phyloP scores from a whole-genome alignment of 2,888 invertebrate species.

The Ochropacha duplaris region DNA sequence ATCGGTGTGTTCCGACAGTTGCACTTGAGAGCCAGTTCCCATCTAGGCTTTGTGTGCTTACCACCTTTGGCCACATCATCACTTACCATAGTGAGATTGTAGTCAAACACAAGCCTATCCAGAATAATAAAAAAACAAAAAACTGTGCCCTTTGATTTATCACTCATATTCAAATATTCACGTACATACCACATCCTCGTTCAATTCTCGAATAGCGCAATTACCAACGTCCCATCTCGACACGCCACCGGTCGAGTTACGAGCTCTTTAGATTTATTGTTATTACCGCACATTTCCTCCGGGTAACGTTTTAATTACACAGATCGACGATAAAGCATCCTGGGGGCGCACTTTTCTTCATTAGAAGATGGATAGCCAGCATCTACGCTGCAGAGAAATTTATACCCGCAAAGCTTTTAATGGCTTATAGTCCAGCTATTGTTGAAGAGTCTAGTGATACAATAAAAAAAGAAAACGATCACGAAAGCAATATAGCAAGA shows the following conservation, averaged over 20 bases:
- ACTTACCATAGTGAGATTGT: too few species aligned
- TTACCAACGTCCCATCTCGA: constrained; percentile 52
- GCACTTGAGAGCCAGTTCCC: too few species aligned
- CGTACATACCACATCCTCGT: constrained; percentile 25
- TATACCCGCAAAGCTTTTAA: constrained; percentile 60
- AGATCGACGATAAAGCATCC: constrained; percentile 81
- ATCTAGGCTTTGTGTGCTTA: too few species aligned
- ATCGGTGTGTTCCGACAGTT: too few species aligned
- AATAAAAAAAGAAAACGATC: constrained; percentile 1
- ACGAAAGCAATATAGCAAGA: constrained; percentile 20
- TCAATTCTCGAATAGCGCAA: constrained; percentile 40
- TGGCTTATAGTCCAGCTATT: constrained; percentile 41
- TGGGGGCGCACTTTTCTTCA: constrained; percentile 82
- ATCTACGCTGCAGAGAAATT: constrained; percentile 58
- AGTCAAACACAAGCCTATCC: too few species aligned
- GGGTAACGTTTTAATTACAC: constrained; percentile 83
- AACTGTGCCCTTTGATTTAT: constrained; percentile 49
- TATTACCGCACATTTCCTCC: constrained; percentile 80
- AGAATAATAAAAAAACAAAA: too few species aligned
- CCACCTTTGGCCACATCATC: too few species aligned
- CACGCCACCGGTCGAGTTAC: constrained; percentile 48
- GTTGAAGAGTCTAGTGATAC: not conserved
- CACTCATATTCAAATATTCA: constrained; percentile 60
- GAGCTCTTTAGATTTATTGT: constrained; percentile 75
- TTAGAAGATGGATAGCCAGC: constrained; percentile 76